These are phyloP conservation scores for Epiblema foenella DNA, from an alignment of 2,888 invertebrate species.

Conservation along the genomic window DNA sequence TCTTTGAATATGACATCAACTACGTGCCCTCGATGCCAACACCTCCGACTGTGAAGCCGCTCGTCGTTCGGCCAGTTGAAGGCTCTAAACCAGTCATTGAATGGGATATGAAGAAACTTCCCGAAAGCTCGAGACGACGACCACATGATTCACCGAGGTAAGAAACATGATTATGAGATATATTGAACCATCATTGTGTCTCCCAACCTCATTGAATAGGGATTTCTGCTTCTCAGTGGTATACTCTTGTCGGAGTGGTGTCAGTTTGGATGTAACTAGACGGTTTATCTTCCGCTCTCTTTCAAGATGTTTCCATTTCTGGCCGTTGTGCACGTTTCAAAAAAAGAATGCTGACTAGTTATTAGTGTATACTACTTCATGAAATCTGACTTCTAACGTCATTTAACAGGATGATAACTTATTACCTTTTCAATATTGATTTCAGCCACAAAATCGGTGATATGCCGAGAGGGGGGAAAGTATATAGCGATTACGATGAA, in stretches of 20 bases:
- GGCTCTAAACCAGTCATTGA: not conserved
- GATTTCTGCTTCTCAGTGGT: too few relatives aligned
- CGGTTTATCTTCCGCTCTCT: too few relatives aligned
- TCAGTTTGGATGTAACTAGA: too few relatives aligned
- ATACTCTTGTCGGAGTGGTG: too few relatives aligned
- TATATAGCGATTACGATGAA: constrained; percentile 16
- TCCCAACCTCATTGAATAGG: too few relatives aligned
- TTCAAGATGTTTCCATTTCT: too few relatives aligned
- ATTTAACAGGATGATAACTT: not conserved
- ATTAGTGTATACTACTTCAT: not conserved
- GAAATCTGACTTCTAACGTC: not conserved
- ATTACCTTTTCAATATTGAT: not conserved
- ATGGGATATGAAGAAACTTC: not conserved
- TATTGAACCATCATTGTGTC: too few relatives aligned
- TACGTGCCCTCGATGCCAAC: not conserved
- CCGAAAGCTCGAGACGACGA: not conserved
- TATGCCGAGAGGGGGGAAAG: not conserved
- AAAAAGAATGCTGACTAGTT: too few relatives aligned
- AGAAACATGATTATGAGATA: not conserved
- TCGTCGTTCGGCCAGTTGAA: constrained; percentile 1
- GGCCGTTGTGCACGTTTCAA: too few relatives aligned
- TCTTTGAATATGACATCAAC: constrained; percentile 15
- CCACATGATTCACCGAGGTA: not conserved
- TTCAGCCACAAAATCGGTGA: not conserved
- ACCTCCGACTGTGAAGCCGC: not conserved